Conservation (phyloP, 2,888 invertebrate species). For the Eupithecia centaureata region DNA sequence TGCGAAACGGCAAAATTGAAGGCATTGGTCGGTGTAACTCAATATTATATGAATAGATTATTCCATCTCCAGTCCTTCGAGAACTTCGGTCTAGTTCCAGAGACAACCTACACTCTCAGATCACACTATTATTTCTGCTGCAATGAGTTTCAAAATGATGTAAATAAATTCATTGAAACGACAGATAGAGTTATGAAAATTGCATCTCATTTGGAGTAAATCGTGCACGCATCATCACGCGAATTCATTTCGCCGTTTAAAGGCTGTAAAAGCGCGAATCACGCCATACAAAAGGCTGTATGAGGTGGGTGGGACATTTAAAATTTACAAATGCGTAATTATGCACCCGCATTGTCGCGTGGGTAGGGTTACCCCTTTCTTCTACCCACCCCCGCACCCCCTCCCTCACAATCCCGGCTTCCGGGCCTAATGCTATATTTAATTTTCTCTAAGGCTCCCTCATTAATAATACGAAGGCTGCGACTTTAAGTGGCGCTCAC, state of each 20-base stretch:
- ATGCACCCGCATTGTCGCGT: conserved; percentile 83
- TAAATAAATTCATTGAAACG: conserved; percentile 25
- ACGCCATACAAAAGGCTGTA: conserved; percentile 81
- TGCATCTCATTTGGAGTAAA: conserved; percentile 69
- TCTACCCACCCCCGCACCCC: conserved; percentile 55
- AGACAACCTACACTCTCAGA: not conserved
- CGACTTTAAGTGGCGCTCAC: conserved; percentile 84
- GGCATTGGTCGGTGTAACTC: not conserved
- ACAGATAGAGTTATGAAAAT: conserved; percentile 60
- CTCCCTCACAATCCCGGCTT: conserved; percentile 71
- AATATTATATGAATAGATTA: not conserved
- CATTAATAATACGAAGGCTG: conserved; percentile 83
- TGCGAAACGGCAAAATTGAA: not conserved
- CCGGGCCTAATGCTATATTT: conserved; percentile 84
- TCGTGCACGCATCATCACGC: conserved; percentile 69
- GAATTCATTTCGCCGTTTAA: conserved; percentile 75
- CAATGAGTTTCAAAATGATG: conserved; percentile 6
- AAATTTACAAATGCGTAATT: conserved; percentile 85
- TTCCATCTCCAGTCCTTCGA: not conserved
- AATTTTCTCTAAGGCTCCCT: conserved; percentile 84
- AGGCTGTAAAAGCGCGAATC: conserved; percentile 77
- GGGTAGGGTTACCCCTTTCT: conserved; percentile 71
- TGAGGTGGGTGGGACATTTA: conserved; percentile 82
- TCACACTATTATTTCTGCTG: not conserved
- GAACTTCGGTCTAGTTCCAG: not conserved